Percentiles rank a stretch among this genome's conserved stretches.
These are phyloP conservation scores for Drosophila limbata DNA, from an alignment of 2,888 invertebrate genomes.

Conservation along the genomic window DNA sequence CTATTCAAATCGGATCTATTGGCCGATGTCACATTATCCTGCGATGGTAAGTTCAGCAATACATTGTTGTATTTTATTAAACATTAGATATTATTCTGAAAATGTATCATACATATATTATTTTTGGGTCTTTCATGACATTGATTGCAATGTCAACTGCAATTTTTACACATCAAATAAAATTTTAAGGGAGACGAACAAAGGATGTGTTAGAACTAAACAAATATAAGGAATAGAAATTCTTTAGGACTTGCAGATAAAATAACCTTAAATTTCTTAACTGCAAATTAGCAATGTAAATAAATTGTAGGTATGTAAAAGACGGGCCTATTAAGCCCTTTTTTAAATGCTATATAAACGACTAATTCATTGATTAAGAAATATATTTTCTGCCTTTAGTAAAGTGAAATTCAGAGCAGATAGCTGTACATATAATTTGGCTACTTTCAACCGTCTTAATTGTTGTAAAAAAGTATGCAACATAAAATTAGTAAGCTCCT, in stretches of 20 bases:
- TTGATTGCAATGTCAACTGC: slow-evolving; percentile 22
- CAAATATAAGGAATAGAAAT: neutral
- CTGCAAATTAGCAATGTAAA: neutral
- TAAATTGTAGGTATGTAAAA: neutral
- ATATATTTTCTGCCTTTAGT: too few relatives aligned
- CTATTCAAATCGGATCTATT: slow-evolving; percentile 96
- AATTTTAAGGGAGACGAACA: neutral
- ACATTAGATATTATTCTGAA: neutral
- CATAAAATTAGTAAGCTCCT: neutral
- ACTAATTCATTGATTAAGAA: too few relatives aligned
- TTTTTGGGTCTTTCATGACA: slow-evolving; percentile 18
- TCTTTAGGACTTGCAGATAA: neutral
- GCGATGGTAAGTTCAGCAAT: slow-evolving; percentile 91
- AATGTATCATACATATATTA: too few relatives aligned
- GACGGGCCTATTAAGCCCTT: too few relatives aligned
- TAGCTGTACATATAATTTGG: neutral
- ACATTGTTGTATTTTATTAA: neutral
- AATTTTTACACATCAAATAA: neutral
- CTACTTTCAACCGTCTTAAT: neutral
- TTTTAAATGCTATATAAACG: too few relatives aligned
- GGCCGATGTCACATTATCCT: slow-evolving; percentile 96
- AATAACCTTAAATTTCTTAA: neutral
- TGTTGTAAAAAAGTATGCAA: neutral
- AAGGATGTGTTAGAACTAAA: neutral
- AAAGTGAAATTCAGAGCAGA: neutral